These are phyloP conservation scores for Tridacna crocea DNA, from an alignment of 2,888 invertebrate species.

Conservation along the genomic window DNA sequence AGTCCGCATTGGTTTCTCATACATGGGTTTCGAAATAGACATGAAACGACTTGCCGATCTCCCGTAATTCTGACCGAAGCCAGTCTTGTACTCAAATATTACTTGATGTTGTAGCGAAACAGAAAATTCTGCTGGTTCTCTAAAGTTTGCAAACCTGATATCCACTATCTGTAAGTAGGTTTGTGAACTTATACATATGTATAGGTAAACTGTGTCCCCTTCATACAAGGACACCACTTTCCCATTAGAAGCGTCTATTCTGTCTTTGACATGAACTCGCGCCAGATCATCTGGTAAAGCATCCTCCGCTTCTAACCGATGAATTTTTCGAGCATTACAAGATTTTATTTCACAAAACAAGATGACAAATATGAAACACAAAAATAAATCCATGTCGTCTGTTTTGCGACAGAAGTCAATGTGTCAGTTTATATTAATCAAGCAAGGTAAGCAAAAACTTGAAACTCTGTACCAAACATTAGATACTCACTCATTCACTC, in stretches of 20 bases:
- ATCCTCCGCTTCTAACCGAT: conserved; percentile 8
- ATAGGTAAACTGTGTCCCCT: conserved; percentile 35
- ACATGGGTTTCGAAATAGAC: background rate
- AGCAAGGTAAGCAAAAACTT: too few relatives aligned
- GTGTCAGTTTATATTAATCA: too few relatives aligned
- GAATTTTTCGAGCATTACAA: background rate
- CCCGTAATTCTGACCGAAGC: conserved; percentile 24
- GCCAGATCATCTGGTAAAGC: conserved; percentile 9
- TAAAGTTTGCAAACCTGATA: conserved; percentile 62
- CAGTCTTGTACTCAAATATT: conserved; percentile 34
- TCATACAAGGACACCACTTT: conserved; percentile 47
- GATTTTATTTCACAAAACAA: background rate
- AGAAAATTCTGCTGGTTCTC: conserved; percentile 44
- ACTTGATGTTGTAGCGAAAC: conserved; percentile 44
- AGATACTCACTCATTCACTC: too few relatives aligned
- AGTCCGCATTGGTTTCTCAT: conserved; percentile 3
- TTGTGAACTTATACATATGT: conserved; percentile 59
- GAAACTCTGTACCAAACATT: too few relatives aligned
- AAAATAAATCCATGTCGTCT: background rate
- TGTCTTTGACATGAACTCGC: conserved; percentile 12
- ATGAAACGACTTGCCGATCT: conserved; percentile 46
- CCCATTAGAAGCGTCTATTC: conserved; percentile 41
- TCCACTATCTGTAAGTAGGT: conserved; percentile 43
- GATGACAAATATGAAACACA: background rate
- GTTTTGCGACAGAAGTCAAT: background rate